Evolutionary conservation across 2,113 vertebrate genomes (phyloP).

Genomic region (Salvelinus namaycush): DNA sequence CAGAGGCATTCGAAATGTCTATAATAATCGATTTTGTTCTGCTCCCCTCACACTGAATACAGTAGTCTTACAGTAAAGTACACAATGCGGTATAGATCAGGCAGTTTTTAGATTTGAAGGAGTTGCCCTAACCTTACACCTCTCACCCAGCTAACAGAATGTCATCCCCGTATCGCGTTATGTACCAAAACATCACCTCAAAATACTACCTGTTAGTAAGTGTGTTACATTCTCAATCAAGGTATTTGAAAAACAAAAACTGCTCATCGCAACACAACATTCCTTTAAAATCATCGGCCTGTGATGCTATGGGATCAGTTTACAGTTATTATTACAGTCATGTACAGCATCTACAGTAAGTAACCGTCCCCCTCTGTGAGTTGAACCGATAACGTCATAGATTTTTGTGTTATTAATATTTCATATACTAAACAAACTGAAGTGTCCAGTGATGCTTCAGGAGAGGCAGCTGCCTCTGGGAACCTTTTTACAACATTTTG

Average conservation of each 20-base stretch:
- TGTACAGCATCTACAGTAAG: too few relatives aligned
- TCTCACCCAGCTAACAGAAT: background rate
- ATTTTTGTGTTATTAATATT: constrained; percentile 51
- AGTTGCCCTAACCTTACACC: too few relatives aligned
- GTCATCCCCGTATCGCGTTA: background rate
- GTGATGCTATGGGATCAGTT: background rate
- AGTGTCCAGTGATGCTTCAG: constrained; percentile 51
- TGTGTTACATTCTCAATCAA: background rate
- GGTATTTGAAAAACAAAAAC: background rate
- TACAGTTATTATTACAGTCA: too few relatives aligned
- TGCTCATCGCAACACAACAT: background rate
- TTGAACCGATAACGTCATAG: constrained; percentile 39
- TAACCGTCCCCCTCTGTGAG: background rate
- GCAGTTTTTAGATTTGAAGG: too few relatives aligned
- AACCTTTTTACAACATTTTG: constrained; percentile 44
- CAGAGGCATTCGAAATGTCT: too few relatives aligned
- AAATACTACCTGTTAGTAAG: background rate
- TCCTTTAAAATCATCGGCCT: background rate
- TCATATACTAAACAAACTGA: constrained; percentile 66
- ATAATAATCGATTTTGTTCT: too few relatives aligned
- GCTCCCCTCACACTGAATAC: too few relatives aligned
- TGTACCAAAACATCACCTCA: background rate
- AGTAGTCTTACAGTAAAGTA: too few relatives aligned
- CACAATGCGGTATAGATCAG: too few relatives aligned
- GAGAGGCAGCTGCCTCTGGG: constrained; percentile 49